A percentile compares a stretch with the other conserved stretches of the same genome.
phyloP scores from a whole-genome alignment of 1,140 invertebrate species.

The Arctopsyche grandis region DNA sequence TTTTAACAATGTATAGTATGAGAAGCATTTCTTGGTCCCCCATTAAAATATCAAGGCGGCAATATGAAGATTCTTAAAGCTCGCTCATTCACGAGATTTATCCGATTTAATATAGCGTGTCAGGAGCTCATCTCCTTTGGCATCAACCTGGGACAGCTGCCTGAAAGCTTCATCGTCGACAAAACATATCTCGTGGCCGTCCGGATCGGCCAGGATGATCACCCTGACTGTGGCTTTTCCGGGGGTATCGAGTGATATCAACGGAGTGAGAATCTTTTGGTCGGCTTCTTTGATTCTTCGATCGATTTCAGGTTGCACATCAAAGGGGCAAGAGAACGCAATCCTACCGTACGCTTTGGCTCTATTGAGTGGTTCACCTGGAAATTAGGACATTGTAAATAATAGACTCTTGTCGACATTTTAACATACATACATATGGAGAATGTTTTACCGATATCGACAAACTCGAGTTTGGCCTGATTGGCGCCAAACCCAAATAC shows the following conservation, averaged over 20 bases:
- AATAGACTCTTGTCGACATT: neutral
- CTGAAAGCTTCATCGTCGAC: slow-evolving; percentile 96
- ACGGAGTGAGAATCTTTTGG: slow-evolving; percentile 85
- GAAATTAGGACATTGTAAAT: slow-evolving; percentile 56
- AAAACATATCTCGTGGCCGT: slow-evolving; percentile 98
- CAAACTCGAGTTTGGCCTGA: slow-evolving; percentile 81
- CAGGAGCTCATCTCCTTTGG: slow-evolving; percentile 81
- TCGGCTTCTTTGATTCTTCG: slow-evolving; percentile 77
- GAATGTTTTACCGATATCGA: slow-evolving; percentile 71
- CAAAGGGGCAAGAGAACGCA: slow-evolving; percentile 88
- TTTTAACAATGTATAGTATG: too few relatives aligned
- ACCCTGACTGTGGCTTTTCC: slow-evolving; percentile 96
- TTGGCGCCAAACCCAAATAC: slow-evolving; percentile 77
- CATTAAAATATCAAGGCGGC: neutral
- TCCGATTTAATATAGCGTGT: slow-evolving; percentile 83
- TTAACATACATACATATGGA: neutral
- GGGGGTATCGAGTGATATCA: slow-evolving; percentile 92
- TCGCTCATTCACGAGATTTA: slow-evolving; percentile 61
- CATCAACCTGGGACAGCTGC: slow-evolving; percentile 88
- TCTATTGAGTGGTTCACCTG: slow-evolving; percentile 77
- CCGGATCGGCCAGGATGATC: slow-evolving; percentile 95
- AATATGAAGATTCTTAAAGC: neutral
- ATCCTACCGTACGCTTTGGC: slow-evolving; percentile 95
- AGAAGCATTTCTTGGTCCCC: neutral
- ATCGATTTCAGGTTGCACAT: slow-evolving; percentile 79